These are phyloP conservation scores for Simalia tracyae DNA, from an alignment of 2,797 vertebrate genomes.

Conservation along the genomic window DNA sequence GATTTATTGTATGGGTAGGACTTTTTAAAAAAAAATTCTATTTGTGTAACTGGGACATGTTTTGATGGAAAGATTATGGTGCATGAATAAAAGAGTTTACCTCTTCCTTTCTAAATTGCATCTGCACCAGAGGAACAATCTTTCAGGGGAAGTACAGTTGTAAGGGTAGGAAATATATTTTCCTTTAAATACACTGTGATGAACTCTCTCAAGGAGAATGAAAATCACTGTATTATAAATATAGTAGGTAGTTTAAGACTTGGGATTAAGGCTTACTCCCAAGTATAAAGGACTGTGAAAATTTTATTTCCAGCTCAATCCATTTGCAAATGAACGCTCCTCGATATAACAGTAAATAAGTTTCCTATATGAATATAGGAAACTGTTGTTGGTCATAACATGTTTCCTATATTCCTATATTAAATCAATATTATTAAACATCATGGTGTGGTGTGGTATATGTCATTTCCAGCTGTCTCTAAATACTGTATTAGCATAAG, in stretches of 20 bases:
- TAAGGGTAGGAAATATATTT: not conserved
- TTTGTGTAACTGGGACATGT: too few relatives aligned
- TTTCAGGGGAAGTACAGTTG: too few relatives aligned
- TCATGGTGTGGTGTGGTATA: not conserved
- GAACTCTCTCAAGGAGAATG: not conserved
- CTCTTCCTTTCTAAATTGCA: too few relatives aligned
- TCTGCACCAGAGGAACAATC: too few relatives aligned
- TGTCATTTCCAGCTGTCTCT: not conserved
- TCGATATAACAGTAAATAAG: not conserved
- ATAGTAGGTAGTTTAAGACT: not conserved
- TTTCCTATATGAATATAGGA: not conserved
- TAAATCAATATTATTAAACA: not conserved
- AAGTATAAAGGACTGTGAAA: not conserved
- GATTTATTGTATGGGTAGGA: too few relatives aligned
- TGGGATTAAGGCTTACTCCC: not conserved
- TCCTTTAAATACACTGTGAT: not conserved
- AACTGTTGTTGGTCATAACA: not conserved
- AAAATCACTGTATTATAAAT: not conserved
- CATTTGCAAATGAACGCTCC: not conserved
- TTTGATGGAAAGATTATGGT: too few relatives aligned
- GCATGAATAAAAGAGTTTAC: too few relatives aligned
- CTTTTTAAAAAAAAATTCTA: too few relatives aligned
- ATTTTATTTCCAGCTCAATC: not conserved
- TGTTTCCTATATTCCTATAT: not conserved
- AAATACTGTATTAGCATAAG: not conserved